phyloP scores from a whole-genome alignment of 2,888 invertebrate species.

The Calephelis perditalis region DNA sequence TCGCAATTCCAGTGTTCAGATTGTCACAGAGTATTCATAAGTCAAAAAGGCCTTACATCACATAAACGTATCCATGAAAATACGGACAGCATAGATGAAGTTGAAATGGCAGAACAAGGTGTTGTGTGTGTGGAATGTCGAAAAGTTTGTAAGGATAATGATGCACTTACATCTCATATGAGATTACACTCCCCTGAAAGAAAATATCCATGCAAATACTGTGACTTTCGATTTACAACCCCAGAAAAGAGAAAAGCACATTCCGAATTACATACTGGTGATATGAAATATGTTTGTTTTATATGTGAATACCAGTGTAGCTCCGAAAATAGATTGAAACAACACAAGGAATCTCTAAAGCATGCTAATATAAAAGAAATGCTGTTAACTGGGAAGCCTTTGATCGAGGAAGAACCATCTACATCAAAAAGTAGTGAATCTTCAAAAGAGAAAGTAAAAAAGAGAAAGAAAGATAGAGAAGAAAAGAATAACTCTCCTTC shows the following conservation, averaged over 20 bases:
- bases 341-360: conserved; percentile 59
- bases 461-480: conserved; percentile 38
- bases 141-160: conserved; percentile 63
- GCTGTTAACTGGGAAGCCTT: conserved; percentile 51
- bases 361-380: conserved; percentile 64
- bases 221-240: conserved; percentile 66
- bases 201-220: conserved; percentile 65
- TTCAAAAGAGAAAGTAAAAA: conserved; percentile 32
- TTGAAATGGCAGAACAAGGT: conserved; percentile 45
- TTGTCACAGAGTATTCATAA: conserved; percentile 62
- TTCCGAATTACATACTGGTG: conserved; percentile 63
- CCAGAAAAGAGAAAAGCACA: conserved; percentile 60
- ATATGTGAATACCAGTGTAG: conserved; percentile 70
- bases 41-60: conserved; percentile 58
- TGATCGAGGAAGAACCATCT: conserved; percentile 44
- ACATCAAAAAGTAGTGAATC: conserved; percentile 36
- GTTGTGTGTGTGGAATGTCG: conserved; percentile 66
- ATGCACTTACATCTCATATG: conserved; percentile 60
- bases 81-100: conserved; percentile 42
- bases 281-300: conserved; percentile 69
- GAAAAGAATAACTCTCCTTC: conserved; percentile 24
- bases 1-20: conserved; percentile 60
- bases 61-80: conserved; percentile 62
- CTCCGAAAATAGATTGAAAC: conserved; percentile 59
- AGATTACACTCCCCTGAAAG: conserved; percentile 59